phyloP scores from a whole-genome alignment of 2,113 vertebrate genomes.

The Orientallactaga bullata region DNA sequence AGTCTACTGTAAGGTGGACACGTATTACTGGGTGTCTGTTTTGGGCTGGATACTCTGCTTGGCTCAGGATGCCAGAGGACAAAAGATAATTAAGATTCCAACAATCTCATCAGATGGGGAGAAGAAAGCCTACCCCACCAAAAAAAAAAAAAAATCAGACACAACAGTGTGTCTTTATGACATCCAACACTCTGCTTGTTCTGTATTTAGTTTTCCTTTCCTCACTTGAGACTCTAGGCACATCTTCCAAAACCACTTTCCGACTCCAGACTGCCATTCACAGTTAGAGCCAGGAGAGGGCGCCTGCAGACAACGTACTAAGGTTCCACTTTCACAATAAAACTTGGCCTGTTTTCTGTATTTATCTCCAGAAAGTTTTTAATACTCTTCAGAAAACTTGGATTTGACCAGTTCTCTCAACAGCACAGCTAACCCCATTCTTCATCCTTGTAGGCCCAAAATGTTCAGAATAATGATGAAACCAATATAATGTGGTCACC shows the following conservation, averaged over 20 bases:
- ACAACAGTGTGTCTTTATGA: not conserved
- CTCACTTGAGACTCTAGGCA: not conserved
- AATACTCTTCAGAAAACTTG: not conserved
- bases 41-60: not conserved
- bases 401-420: not conserved
- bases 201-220: not conserved
- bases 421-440: not conserved
- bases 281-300: not conserved
- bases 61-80: not conserved
- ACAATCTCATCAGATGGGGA: not conserved
- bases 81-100: not conserved
- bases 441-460: not conserved
- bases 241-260: not conserved
- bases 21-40: not conserved
- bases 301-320: not conserved
- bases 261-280: conserved; percentile 35
- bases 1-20: not conserved
- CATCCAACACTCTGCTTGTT: not conserved
- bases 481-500: not conserved
- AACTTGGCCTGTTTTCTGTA: not conserved
- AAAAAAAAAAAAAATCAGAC: not conserved
- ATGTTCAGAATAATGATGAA: not conserved
- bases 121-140: not conserved
- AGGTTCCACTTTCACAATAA: not conserved
- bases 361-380: not conserved